A percentile compares a stretch with the other conserved stretches of the same genome.
Conservation (phyloP, 2,113 vertebrate species). For the Poeciliopsis occidentalis region DNA sequence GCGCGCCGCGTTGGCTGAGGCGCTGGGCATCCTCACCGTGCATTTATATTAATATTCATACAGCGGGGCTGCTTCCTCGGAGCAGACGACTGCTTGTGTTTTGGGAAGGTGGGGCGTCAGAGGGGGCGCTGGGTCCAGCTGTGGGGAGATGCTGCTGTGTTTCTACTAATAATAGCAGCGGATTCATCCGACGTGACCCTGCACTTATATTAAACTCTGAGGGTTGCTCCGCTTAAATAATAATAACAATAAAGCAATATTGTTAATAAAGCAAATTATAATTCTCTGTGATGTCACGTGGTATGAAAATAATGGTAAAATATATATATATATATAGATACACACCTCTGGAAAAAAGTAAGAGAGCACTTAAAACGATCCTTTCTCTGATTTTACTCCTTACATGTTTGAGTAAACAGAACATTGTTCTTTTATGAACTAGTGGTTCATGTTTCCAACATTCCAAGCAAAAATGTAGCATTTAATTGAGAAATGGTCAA, state of each 20-base stretch:
- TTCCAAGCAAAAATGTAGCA: too few relatives aligned
- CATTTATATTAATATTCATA: conserved; percentile 75
- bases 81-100: conserved; percentile 53
- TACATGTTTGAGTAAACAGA: too few relatives aligned
- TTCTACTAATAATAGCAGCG: not conserved
- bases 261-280: not conserved
- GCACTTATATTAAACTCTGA: too few relatives aligned
- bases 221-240: too few relatives aligned
- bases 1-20: conserved; percentile 62
- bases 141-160: conserved; percentile 26
- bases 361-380: too few relatives aligned
- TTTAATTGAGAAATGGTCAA: too few relatives aligned
- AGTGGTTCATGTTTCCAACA: too few relatives aligned
- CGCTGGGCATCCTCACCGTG: conserved; percentile 63
- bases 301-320: conserved; percentile 24
- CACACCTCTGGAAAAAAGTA: not conserved
- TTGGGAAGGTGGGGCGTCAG: not conserved
- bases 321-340: too few relatives aligned
- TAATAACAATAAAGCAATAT: not conserved
- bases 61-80: conserved; percentile 52
- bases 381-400: too few relatives aligned
- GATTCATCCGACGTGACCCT: not conserved
- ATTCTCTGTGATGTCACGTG: conserved; percentile 27
- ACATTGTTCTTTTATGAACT: too few relatives aligned
- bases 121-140: conserved; percentile 49